A percentile compares a stretch with the other conserved stretches of the same genome.
These are phyloP conservation scores for Drosophila melanica DNA, from an alignment of 1,140 invertebrate genomes.

Conservation along the genomic window DNA sequence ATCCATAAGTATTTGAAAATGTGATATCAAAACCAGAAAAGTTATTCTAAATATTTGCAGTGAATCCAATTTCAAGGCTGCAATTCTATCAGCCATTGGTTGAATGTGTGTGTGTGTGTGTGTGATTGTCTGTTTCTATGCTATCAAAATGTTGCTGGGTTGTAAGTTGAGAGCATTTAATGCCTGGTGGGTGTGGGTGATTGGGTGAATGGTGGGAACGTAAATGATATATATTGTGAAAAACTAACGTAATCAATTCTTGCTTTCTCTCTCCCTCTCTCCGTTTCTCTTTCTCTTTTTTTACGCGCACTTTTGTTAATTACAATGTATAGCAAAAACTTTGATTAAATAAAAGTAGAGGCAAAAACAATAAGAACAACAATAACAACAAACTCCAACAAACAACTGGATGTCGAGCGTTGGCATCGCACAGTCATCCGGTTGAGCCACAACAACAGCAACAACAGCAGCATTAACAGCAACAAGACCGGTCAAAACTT, in stretches of 20 bases:
- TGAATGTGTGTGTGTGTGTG: conserved; percentile 1
- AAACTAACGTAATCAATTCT: conserved; percentile 77
- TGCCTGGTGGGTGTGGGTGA: neutral
- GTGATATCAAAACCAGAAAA: neutral
- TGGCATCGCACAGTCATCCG: conserved; percentile 19
- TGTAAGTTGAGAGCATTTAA: no score
- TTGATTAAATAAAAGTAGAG: conserved; percentile 74
- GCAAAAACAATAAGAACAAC: conserved; percentile 45
- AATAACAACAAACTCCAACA: conserved; percentile 29
- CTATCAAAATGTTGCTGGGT: neutral
- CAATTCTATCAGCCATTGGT: neutral
- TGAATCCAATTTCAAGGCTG: neutral
- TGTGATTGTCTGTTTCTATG: conserved; percentile 8
- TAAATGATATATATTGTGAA: conserved; percentile 46
- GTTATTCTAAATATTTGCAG: neutral
- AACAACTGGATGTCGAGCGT: conserved; percentile 3
- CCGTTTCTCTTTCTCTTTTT: neutral
- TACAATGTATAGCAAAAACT: conserved; percentile 69
- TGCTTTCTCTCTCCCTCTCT: conserved; percentile 32
- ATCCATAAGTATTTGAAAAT: neutral
- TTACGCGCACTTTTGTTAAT: conserved; percentile 30
- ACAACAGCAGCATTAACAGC: conserved; percentile 28
- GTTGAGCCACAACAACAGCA: conserved; percentile 10
- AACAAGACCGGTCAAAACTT: conserved; percentile 13
- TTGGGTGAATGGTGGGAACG: conserved; percentile 17